phyloP scores from a whole-genome alignment of 1,140 invertebrate species.

The Heterodera carotae region DNA sequence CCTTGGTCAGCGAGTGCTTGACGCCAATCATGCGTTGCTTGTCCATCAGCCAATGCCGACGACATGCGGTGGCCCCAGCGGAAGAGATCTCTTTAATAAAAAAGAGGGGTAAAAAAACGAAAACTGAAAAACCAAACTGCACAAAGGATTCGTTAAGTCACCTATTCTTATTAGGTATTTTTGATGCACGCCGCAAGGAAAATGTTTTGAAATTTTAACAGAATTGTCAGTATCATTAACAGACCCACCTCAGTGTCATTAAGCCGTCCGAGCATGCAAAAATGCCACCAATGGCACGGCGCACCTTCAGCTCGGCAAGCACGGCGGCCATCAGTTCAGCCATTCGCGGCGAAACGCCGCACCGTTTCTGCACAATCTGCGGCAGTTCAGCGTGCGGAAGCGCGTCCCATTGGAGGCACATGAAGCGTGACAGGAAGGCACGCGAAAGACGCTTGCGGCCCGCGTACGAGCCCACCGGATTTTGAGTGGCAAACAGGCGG shows the following conservation, averaged over 20 bases:
- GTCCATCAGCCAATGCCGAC: slow-evolving; percentile 64
- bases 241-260: slow-evolving; percentile 57
- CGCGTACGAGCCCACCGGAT: slow-evolving; percentile 94
- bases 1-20: slow-evolving; percentile 94
- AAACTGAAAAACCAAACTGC: too few relatives aligned
- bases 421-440: slow-evolving; percentile 94
- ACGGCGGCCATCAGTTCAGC: slow-evolving; percentile 88
- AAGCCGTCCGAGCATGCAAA: slow-evolving; percentile 57
- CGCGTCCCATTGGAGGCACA: slow-evolving; percentile 94
- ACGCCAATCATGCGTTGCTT: slow-evolving; percentile 83
- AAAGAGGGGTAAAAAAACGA: too few relatives aligned
- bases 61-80: slow-evolving; percentile 90
- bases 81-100: slow-evolving; percentile 79
- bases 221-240: slow-evolving; percentile 19
- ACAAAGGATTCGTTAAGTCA: too few relatives aligned
- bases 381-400: slow-evolving; percentile 86
- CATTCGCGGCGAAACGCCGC: slow-evolving; percentile 82
- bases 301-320: slow-evolving; percentile 70
- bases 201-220: neutral
- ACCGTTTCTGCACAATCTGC: slow-evolving; percentile 84
- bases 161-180: too few relatives aligned
- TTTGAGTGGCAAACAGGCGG: slow-evolving; percentile 97
- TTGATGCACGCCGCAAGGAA: too few relatives aligned
- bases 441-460: slow-evolving; percentile 90
- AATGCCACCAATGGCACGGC: slow-evolving; percentile 47